Base-by-base conservation (phyloP, 2,113 vertebrate genomes). In the Nerophis ophidion region DNA sequence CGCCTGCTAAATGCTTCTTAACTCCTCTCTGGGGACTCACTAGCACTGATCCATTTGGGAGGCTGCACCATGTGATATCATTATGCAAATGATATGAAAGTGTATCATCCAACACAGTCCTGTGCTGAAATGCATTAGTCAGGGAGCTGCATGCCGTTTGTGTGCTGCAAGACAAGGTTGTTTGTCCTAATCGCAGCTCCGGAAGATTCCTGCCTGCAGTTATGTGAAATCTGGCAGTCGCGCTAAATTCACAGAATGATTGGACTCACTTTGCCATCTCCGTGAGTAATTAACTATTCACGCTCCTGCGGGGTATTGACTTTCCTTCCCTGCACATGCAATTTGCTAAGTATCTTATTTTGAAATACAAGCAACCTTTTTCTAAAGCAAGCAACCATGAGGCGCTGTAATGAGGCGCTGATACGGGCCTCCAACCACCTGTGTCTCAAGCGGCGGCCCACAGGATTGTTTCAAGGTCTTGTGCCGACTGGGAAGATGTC, bases 261-360 rank as follows among this genome's bases (percentile, higher is more conserved):
- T 74, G 36, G 36, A 17, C 54, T 19, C 4, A 4, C n/a, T 38
- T 38, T 53, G 62, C 75, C 80, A 26, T 72, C 75, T 66, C 75
- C 75, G 65, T 49, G 67, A 66, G 81, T 86, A 79, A 87, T 88
- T 86, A 87, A 79, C 72, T 83, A 85, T 86, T 81, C 77, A 84
- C 73, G 81, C 81, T 86, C 84, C 85, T 87, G 79, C 68, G 13
- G 87, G 84, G 82, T 88, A 74, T 88, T 86, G 85, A 88, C 84
- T 84, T 77, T 77, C 83, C 83, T 81, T 84, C 82, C 80, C 77
- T 57, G 75, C 75, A 65, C 70, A 71, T 68, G 83, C 83, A 66
- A 50, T 86, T 82, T 77, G 65, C 71, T 74, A 70, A 70, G 61
- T 74, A 2, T 26, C 4, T 26, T 26, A 3, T 80, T 72, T 65